Conservation (phyloP, 1,140 invertebrate genomes). For the Drosophila quadrilineata region DNA sequence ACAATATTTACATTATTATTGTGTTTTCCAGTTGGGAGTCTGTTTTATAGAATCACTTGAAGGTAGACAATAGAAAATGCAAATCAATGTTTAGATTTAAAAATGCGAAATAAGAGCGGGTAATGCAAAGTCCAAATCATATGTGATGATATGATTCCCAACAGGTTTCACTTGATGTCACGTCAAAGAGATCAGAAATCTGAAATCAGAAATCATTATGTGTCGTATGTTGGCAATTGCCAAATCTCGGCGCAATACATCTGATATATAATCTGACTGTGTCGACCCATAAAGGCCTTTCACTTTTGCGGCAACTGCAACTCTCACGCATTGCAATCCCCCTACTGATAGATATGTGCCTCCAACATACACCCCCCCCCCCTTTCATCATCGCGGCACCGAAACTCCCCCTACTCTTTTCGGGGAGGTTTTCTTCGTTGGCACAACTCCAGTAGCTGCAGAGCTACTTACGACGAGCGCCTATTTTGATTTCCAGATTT, state of each 20-base stretch:
- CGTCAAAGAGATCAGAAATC: not conserved
- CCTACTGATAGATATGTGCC: too few relatives aligned
- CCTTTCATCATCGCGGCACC: not conserved
- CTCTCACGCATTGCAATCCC: conserved; percentile 47
- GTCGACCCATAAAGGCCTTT: conserved; percentile 72
- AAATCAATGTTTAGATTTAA: conserved; percentile 43
- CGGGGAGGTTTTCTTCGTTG: not conserved
- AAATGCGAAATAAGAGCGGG: too few relatives aligned
- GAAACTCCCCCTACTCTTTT: not conserved
- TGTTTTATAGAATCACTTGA: conserved; percentile 42
- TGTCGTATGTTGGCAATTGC: conserved; percentile 58
- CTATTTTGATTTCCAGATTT: conserved; percentile 21
- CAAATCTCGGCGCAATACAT: conserved; percentile 50
- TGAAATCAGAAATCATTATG: conserved; percentile 48
- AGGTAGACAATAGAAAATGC: conserved; percentile 64
- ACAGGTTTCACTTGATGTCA: conserved; percentile 57
- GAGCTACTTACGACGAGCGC: conserved; percentile 37
- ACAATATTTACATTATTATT: too few relatives aligned
- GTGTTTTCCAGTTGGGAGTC: conserved; percentile 38
- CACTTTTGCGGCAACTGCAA: conserved; percentile 65
- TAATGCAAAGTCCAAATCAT: not conserved
- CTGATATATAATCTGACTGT: conserved; percentile 71
- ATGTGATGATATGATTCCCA: conserved; percentile 2
- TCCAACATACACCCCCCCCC: too few relatives aligned
- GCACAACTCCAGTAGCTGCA: conserved; percentile 29